Evolutionary conservation across 2,888 invertebrate genomes (phyloP), one percentile per base, ranked within the genome.

Genomic region (Acrocyrtus sp.): DNA sequence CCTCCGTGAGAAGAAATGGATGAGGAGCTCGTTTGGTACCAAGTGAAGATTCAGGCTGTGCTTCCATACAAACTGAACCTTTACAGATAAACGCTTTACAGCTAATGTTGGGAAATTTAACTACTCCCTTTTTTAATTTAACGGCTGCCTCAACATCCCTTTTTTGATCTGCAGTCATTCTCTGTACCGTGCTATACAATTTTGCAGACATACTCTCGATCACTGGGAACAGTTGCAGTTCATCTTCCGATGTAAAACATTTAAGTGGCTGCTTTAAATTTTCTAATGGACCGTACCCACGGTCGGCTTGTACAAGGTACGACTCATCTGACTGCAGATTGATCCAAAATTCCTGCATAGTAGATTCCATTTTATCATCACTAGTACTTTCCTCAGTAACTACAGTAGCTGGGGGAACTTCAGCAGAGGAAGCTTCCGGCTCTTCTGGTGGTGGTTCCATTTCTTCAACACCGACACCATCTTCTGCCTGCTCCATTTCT

Each of bases 171-270:
- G 27, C 58, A 12, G 41, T 43, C 53, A 72, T 58, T 53, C 48
- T 69, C 54, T 69, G 72, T 2, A 77, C 75, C n/a, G 75, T 77
- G 27, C 50, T 69, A 45, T 47, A 77, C 8, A 77, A 50, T 26
- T 69, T 69, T 4, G 57, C 61, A 15, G 74, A 75, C 58, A 61
- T 61, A 21, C 50, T 60, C 3, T 75, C 72, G 6, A 77, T 69
- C 1, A 72, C 63, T 12, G 77, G 74, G 39, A 69, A 69, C 17
- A 77, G 17, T 10, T 45, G 47, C 1, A 58, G 24, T 43, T 77
- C 69, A 41, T 75, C 68, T 15, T 56, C 43, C 8, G 61, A 51
- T 3, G 72, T 57, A 27, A 75, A 77, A 12, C 72, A 57, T n/a
- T 56, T 62, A 1, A 77, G 29, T 0, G 72, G 74, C 12, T 48